Percentiles rank a stretch among this genome's conserved stretches.
Evolutionary conservation across 2,113 vertebrate genomes (phyloP).

Genomic region (Columbina picui): DNA sequence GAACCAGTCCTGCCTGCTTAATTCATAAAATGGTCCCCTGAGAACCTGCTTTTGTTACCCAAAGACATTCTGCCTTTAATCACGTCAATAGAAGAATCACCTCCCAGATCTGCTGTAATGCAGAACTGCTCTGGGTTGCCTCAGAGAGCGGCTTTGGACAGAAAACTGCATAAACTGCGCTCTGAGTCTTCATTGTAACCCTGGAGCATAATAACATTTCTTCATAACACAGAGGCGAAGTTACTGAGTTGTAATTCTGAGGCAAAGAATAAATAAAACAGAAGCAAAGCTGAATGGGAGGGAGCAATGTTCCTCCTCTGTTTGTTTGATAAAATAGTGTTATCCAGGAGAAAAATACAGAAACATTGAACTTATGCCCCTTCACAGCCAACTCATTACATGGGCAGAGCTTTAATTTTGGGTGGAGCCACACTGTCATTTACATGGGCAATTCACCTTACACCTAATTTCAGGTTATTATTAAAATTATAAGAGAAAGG

Average conservation of each 20-base stretch:
- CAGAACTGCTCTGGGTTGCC: neutral
- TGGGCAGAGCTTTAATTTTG: neutral
- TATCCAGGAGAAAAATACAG: neutral
- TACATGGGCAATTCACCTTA: neutral
- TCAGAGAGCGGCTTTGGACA: neutral
- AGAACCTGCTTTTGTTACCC: neutral
- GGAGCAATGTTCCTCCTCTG: neutral
- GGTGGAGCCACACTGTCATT: neutral
- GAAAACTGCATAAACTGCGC: neutral
- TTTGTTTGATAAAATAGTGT: neutral
- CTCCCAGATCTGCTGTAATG: neutral
- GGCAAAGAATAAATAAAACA: neutral
- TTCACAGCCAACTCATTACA: neutral
- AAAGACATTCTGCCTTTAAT: conserved; percentile 14
- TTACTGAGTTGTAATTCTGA: neutral
- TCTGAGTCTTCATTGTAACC: neutral
- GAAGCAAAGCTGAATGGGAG: neutral
- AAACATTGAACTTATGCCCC: neutral
- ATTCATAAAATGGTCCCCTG: neutral
- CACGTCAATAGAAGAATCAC: neutral
- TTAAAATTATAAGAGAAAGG: neutral
- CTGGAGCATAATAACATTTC: neutral
- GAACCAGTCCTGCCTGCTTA: neutral
- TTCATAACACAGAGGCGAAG: neutral
- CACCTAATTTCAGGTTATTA: neutral